These are phyloP conservation scores for Chionis minor DNA, from an alignment of 2,113 vertebrate genomes.

Conservation along the genomic window DNA sequence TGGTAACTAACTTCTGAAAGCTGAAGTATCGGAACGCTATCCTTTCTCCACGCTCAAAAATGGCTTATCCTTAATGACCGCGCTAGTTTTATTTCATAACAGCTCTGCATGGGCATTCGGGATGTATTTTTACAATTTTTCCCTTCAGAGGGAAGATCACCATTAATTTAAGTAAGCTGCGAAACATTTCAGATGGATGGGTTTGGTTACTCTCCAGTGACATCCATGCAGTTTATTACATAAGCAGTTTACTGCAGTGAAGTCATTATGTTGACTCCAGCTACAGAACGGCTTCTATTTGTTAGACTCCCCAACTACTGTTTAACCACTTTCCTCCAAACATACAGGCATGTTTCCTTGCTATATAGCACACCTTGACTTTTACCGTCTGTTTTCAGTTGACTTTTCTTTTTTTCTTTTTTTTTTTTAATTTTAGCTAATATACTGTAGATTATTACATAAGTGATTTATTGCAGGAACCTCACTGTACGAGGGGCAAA, in stretches of 20 bases:
- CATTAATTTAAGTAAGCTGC: conserved; percentile 34
- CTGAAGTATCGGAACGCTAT: background rate
- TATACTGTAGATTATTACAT: conserved; percentile 68
- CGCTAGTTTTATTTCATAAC: conserved; percentile 6
- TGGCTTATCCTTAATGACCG: background rate
- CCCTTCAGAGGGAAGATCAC: conserved; percentile 2
- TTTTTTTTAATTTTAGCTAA: background rate
- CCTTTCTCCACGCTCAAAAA: background rate
- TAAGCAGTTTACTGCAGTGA: conserved; percentile 56
- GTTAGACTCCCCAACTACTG: background rate
- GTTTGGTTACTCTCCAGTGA: conserved; percentile 33
- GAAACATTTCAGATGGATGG: conserved; percentile 32
- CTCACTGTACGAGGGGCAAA: conserved; percentile 69
- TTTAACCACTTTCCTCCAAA: background rate
- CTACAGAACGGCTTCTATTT: background rate
- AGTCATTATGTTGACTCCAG: background rate
- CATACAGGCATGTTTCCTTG: background rate
- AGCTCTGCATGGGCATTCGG: background rate
- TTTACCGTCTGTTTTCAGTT: background rate
- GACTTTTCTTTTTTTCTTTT: background rate
- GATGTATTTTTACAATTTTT: conserved; percentile 20
- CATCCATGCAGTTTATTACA: conserved; percentile 57
- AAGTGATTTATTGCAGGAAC: conserved; percentile 74
- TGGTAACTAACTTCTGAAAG: background rate
- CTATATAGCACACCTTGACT: background rate